Evolutionary conservation across 2,113 vertebrate genomes (phyloP).

Genomic region (Lethenteron reissneri): DNA sequence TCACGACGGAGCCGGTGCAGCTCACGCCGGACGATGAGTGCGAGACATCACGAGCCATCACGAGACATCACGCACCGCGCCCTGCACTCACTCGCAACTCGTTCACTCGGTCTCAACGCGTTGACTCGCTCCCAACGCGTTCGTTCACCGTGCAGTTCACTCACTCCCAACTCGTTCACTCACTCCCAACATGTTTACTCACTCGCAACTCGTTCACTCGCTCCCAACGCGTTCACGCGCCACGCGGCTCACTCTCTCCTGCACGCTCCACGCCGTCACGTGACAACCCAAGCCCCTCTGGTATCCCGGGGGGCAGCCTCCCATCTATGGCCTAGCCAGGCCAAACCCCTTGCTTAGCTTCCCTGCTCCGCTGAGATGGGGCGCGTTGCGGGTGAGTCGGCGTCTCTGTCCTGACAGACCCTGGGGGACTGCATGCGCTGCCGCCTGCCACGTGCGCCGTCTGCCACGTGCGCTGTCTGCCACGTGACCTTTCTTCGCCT

Average conservation of each 20-base stretch:
- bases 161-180: too few relatives aligned
- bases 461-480: neutral
- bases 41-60: constrained; percentile 14
- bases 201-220: too few relatives aligned
- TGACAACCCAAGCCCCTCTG: too few relatives aligned
- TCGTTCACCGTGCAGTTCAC: too few relatives aligned
- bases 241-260: too few relatives aligned
- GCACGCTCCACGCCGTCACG: too few relatives aligned
- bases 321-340: neutral
- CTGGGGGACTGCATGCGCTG: neutral
- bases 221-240: too few relatives aligned
- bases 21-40: constrained; percentile 88
- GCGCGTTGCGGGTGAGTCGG: neutral
- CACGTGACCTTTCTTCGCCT: neutral
- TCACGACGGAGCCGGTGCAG: constrained; percentile 96
- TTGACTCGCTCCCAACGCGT: too few relatives aligned
- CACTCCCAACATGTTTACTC: too few relatives aligned
- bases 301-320: neutral
- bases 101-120: too few relatives aligned
- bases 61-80: too few relatives aligned
- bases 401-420: neutral
- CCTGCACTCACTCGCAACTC: too few relatives aligned
- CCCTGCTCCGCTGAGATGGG: neutral
- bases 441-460: neutral
- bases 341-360: neutral